phyloP scores from a whole-genome alignment of 1,140 invertebrate species.

The Drosophila parabipectinata region DNA sequence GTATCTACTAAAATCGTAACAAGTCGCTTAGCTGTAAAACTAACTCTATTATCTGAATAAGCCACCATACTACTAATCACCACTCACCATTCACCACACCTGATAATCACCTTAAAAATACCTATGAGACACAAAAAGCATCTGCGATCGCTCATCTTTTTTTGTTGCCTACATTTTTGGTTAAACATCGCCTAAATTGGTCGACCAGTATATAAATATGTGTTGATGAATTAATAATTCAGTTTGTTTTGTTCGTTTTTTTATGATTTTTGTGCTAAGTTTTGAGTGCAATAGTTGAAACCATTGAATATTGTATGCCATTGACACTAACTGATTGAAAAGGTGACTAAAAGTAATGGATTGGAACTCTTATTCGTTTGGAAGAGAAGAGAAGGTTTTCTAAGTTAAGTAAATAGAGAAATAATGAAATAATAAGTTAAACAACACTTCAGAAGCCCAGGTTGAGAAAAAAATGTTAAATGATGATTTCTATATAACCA shows the following conservation, averaged over 20 bases:
- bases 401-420: too few relatives aligned
- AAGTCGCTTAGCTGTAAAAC: constrained; percentile 50
- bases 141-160: constrained; percentile 47
- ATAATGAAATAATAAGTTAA: too few relatives aligned
- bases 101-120: background rate
- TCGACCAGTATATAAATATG: constrained; percentile 25
- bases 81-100: constrained; percentile 24
- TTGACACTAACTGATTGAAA: constrained; percentile 2
- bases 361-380: too few relatives aligned
- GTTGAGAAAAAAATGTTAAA: too few relatives aligned
- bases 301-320: constrained; percentile 9
- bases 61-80: constrained; percentile 22
- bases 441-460: too few relatives aligned
- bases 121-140: constrained; percentile 31
- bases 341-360: background rate
- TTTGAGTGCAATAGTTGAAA: constrained; percentile 19
- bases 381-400: too few relatives aligned
- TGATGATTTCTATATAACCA: too few relatives aligned
- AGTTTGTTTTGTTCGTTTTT: background rate
- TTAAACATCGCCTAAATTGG: constrained; percentile 39
- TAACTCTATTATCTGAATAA: constrained; percentile 40
- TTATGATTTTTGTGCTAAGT: background rate
- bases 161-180: constrained; percentile 24
- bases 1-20: constrained; percentile 19
- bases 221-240: constrained; percentile 1